Evolutionary conservation across 1,140 invertebrate species (phyloP), one percentile per base, ranked within the genome.

Genomic region (Diploscapter pachys): DNA sequence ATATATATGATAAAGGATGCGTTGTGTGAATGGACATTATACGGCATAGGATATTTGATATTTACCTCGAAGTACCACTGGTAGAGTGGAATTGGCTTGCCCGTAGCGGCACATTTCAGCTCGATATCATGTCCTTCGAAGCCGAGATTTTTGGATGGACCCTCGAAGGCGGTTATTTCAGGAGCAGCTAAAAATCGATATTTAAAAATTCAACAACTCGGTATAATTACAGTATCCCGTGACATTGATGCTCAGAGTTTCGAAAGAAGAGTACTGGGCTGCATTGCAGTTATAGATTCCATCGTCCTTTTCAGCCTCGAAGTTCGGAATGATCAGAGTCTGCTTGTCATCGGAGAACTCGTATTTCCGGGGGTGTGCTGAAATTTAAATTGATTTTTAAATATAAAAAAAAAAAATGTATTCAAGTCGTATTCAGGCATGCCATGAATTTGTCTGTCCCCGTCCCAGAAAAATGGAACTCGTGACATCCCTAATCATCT

Each of bases 211-310:
- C 31, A 31, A 73, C 4, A 31, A n/a, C 49, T 59, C 57, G 56
- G 5, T 49, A 68, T 52, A 72, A 8, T 73, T 53, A 79, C 78
- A 74, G 66, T 79, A 79, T 57, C 76, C 78, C 48, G 76, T 75
- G 3, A 79, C 78, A 55, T 75, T 74, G 11, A 79, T 80, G 52
- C 57, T 31, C n/a, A 77, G 78, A 4, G 71, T 73, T 48, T 79
- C 77, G 48, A 79, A 78, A 3, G 75, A 71, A 3, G 75, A 67
- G 64, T 62, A 74, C n/a, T 78, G 72, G 49, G 77, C 75, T 51
- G 76, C 78, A 59, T 78, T 77, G 77, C 78, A 79, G 63, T 65
- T 54, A 31, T 79, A 79, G n/a, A 79, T 50, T 31, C 78, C 78
- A 61, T 79, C 78, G 52, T 79, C 78, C 50, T 62, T 64, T 57